Evolutionary conservation across 2,113 vertebrate species (phyloP).

Genomic region (Thalassoma bifasciatum): DNA sequence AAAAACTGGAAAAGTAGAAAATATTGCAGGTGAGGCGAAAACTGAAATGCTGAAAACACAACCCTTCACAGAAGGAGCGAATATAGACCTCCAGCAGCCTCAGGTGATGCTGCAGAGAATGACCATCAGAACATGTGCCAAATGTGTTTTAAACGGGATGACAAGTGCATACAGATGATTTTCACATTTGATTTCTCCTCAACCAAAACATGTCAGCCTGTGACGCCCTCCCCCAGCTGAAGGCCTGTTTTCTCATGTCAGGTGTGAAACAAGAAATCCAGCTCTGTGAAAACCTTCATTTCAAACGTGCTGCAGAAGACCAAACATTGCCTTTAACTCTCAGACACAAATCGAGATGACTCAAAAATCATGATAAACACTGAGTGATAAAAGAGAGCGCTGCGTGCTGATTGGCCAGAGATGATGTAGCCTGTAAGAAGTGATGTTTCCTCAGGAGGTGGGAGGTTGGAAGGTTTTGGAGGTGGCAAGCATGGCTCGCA

Average conservation of each 20-base stretch:
- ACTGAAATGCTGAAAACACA: constrained; percentile 62
- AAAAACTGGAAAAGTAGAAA: constrained; percentile 17
- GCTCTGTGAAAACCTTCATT: background rate
- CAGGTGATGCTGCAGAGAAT: constrained; percentile 51
- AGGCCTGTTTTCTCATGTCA: constrained; percentile 27
- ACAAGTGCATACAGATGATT: constrained; percentile 40
- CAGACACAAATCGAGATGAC: constrained; percentile 13
- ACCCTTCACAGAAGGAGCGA: constrained; percentile 85
- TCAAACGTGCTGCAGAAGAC: background rate
- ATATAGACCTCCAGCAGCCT: constrained; percentile 54
- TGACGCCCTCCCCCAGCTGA: background rate
- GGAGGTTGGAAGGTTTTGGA: constrained; percentile 94
- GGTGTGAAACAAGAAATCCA: constrained; percentile 16
- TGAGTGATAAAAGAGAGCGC: constrained; percentile 24
- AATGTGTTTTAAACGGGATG: constrained; percentile 36
- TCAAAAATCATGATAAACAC: constrained; percentile 13
- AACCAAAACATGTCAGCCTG: constrained; percentile 19
- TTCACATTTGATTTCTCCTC: constrained; percentile 28
- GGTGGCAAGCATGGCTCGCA: constrained; percentile 97
- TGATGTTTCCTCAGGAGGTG: constrained; percentile 84
- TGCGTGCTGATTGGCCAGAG: constrained; percentile 28
- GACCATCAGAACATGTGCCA: constrained; percentile 42
- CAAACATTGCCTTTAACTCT: background rate
- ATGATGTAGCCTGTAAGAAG: constrained; percentile 15
- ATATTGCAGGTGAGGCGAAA: background rate